Percentiles rank a stretch among this genome's conserved stretches.
phyloP scores from a whole-genome alignment of 2,113 vertebrate species.

The Kobus ellipsiprymnus region DNA sequence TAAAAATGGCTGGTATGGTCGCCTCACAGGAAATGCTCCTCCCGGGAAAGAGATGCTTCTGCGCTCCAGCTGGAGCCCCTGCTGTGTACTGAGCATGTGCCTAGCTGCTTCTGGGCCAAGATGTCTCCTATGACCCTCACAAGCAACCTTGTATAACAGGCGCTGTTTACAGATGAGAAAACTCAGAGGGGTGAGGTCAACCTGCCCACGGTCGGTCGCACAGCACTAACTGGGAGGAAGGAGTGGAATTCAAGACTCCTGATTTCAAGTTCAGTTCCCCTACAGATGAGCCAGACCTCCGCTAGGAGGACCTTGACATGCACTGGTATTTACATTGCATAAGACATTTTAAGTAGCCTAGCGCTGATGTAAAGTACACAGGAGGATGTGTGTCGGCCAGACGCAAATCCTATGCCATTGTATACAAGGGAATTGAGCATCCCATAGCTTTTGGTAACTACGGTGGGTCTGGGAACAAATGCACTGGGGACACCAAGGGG shows the following conservation, averaged over 20 bases:
- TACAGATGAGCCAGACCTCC: neutral
- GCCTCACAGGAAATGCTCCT: accelerated
- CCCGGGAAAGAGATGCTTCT: accelerated
- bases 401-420: neutral
- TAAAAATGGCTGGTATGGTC: neutral
- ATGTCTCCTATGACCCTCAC: neutral
- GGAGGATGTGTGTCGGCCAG: neutral
- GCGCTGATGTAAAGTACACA: no score
- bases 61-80: neutral
- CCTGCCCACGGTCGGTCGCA: neutral
- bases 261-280: neutral
- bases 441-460: neutral
- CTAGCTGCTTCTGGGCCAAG: neutral
- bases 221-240: neutral
- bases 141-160: neutral
- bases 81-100: accelerated
- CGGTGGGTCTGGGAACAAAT: neutral
- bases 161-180: neutral
- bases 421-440: neutral
- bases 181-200: neutral
- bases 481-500: neutral
- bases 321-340: neutral
- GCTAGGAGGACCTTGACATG: neutral
- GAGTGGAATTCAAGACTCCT: neutral
- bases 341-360: neutral